Evolutionary conservation across 92 coral and sea anemone genomes (phyloP).

Genomic region (Desmophyllum pertusum): DNA sequence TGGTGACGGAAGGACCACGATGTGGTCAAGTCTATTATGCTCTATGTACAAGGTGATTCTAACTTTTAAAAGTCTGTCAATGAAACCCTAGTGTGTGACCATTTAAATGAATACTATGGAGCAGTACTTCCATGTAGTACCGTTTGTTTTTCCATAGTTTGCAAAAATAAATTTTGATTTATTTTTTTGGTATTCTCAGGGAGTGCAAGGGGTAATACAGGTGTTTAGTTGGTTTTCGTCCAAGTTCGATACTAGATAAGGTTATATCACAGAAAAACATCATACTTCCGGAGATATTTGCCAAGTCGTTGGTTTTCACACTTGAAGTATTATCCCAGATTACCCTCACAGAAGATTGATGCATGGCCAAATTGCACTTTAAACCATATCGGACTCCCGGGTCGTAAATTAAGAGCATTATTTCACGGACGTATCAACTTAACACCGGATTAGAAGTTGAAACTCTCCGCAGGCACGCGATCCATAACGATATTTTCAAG

Average conservation of each 20-base stretch:
- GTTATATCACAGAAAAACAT: constrained; percentile 14
- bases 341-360: constrained; percentile 5
- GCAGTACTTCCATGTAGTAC: too few species aligned
- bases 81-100: background rate
- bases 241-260: background rate
- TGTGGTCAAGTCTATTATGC: too few species aligned
- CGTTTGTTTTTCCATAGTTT: background rate
- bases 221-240: background rate
- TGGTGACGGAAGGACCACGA: too few species aligned
- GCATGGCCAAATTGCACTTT: background rate
- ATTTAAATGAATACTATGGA: background rate
- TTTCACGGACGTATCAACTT: background rate
- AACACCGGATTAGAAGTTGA: constrained; percentile 11
- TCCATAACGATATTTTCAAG: constrained; percentile 11
- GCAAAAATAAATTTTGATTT: background rate
- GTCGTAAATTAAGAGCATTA: constrained; percentile 16
- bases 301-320: constrained; percentile 10
- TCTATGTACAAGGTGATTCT: background rate
- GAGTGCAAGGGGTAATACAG: background rate
- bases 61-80: background rate
- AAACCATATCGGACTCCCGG: constrained; percentile 10
- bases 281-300: background rate
- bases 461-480: constrained; percentile 21
- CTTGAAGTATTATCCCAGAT: constrained; percentile 2
- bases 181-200: background rate